Evolutionary conservation across 2,888 invertebrate genomes (phyloP).

Genomic region (Ennomos quercinarius): DNA sequence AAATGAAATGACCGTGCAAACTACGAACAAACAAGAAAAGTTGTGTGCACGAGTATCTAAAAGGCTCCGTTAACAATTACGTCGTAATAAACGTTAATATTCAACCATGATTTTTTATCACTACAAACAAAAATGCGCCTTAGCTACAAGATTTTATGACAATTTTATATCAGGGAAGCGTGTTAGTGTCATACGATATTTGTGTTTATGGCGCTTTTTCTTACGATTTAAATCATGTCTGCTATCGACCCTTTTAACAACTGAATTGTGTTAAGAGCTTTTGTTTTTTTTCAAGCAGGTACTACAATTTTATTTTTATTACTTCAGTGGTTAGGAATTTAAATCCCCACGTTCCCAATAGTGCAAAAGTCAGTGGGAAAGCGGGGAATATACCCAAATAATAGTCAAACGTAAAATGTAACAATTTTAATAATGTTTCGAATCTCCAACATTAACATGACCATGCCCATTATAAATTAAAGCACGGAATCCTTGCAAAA

Average conservation of each 20-base stretch:
- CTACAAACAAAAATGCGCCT: conserved; percentile 41
- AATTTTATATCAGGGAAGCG: conserved; percentile 56
- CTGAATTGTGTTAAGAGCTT: background rate
- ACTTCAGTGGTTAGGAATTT: too few relatives aligned
- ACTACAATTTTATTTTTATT: background rate
- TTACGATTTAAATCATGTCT: conserved; percentile 51
- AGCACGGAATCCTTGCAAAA: conserved; percentile 47
- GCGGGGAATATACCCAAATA: too few relatives aligned
- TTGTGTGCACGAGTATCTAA: conserved; percentile 9
- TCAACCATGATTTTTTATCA: conserved; percentile 22
- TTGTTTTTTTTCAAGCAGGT: conserved; percentile 1
- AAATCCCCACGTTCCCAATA: too few relatives aligned
- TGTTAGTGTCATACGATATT: conserved; percentile 47
- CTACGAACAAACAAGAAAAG: too few relatives aligned
- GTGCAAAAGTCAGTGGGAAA: too few relatives aligned
- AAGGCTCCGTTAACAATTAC: too few relatives aligned
- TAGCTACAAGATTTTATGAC: conserved; percentile 48
- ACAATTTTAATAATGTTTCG: conserved; percentile 37
- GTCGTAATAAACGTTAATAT: too few relatives aligned
- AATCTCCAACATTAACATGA: conserved; percentile 22
- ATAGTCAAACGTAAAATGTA: conserved; percentile 8
- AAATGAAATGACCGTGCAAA: too few relatives aligned
- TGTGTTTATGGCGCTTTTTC: conserved; percentile 59
- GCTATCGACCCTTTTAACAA: conserved; percentile 32
- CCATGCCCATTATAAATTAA: conserved; percentile 53